A percentile compares a stretch with the other conserved stretches of the same genome.
Conservation (phyloP, 2,797 vertebrate genomes). For the Lacerta viridis region DNA sequence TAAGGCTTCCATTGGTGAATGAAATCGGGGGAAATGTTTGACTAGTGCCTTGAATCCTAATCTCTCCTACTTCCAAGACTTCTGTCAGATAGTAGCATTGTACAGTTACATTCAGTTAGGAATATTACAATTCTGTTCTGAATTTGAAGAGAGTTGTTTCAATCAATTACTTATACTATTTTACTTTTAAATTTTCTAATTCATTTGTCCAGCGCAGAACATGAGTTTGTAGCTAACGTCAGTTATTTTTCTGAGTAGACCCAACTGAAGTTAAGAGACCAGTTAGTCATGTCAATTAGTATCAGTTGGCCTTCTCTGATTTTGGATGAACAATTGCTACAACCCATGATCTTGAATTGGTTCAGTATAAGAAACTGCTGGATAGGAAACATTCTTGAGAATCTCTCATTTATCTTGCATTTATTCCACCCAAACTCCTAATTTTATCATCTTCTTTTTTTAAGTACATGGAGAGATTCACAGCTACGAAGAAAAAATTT, state of each 20-base stretch:
- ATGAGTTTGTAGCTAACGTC: too few species aligned
- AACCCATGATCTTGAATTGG: background rate
- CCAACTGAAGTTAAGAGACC: too few species aligned
- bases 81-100: background rate
- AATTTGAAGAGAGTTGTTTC: background rate
- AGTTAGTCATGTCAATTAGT: too few species aligned
- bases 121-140: background rate
- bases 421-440: background rate
- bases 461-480: slow-evolving; percentile 98
- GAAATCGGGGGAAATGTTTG: slow-evolving; percentile 19
- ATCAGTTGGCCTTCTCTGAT: too few species aligned
- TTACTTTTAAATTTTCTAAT: too few species aligned
- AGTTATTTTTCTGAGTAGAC: too few species aligned
- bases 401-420: background rate
- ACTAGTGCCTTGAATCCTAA: background rate
- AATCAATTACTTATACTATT: too few species aligned
- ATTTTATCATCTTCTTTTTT: slow-evolving; percentile 54
- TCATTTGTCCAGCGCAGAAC: too few species aligned
- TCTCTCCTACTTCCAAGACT: background rate
- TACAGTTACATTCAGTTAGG: background rate
- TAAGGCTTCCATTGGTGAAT: slow-evolving; percentile 5
- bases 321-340: too few species aligned
- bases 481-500: slow-evolving; percentile 98
- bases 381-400: background rate
- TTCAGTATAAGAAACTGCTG: background rate